These are phyloP conservation scores for Morone chrysops DNA, from an alignment of 2,113 vertebrate genomes.

Conservation along the genomic window DNA sequence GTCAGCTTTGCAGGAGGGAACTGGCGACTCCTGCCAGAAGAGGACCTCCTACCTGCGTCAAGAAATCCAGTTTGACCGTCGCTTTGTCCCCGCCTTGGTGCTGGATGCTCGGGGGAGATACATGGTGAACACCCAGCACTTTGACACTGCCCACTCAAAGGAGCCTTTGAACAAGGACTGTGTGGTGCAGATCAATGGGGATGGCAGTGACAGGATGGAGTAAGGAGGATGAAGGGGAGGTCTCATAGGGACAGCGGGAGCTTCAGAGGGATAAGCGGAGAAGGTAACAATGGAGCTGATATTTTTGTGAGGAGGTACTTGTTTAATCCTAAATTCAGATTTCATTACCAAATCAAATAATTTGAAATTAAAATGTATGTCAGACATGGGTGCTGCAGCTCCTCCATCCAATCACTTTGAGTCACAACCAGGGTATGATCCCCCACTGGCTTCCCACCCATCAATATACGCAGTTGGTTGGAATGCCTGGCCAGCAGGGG, in stretches of 20 bases:
- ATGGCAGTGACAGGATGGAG: slow-evolving; percentile 83
- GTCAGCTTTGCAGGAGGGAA: slow-evolving; percentile 93
- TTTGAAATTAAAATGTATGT: slow-evolving; percentile 33
- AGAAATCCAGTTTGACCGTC: slow-evolving; percentile 91
- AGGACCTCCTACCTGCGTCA: slow-evolving; percentile 95
- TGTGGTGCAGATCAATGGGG: slow-evolving; percentile 92
- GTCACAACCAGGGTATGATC: background rate
- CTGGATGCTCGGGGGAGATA: slow-evolving; percentile 88
- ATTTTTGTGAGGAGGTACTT: slow-evolving; percentile 38
- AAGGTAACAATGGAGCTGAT: slow-evolving; percentile 18
- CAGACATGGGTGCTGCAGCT: slow-evolving; percentile 25
- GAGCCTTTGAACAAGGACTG: slow-evolving; percentile 89
- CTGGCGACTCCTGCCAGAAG: slow-evolving; percentile 93
- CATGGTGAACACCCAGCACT: slow-evolving; percentile 90
- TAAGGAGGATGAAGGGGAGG: slow-evolving; percentile 43
- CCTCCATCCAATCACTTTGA: slow-evolving; percentile 3
- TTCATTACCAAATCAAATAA: background rate
- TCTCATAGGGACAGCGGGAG: slow-evolving; percentile 10
- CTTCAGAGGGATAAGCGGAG: background rate
- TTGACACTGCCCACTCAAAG: slow-evolving; percentile 89
- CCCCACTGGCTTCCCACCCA: background rate
- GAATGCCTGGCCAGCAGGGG: too few relatives aligned
- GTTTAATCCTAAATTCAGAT: background rate
- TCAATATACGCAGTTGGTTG: slow-evolving; percentile 16
- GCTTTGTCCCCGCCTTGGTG: slow-evolving; percentile 86